Base-by-base conservation (phyloP, 2,797 vertebrate species). In the Acropternis orthonyx region DNA sequence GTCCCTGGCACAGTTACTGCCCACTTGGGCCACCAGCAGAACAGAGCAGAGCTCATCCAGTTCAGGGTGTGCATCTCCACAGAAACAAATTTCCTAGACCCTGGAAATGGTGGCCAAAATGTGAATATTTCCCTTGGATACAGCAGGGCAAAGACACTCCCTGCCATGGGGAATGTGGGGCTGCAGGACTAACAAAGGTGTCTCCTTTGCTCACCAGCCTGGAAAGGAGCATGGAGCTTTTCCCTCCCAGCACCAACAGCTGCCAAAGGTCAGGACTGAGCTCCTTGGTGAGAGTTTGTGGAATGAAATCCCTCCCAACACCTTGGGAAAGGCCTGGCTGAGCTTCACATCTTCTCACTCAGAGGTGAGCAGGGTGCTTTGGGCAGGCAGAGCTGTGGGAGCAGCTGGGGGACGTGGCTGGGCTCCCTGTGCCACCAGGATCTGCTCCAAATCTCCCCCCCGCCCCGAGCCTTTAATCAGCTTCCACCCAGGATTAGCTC, bases 401-500 rank as follows among this genome's bases (percentile, higher is more conserved):
- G 67, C 63, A 7, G 72, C 41, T 0, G 0, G 15, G 58, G 93
- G 74, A 67, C 6, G 1, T 9, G 11, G 46, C 56, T 2, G 2
- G 76, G 91, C 66, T 93, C 78, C 74, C 34, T 1, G 10, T 54
- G 58, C 89, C n/a, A 5, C 75, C 65, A 61, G 88, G 92, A 90
- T 9, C 30, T 19, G 65, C 92, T 88, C 78, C 95, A 88, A 74
- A 92, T 91, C 95, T 78, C 48, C 68, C 87, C 87, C 41, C 2
- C 54, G 14, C 49, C 52, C 19, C 12, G 19, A 97, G 93, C 95
- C 85, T 71, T 96, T 95, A 95, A 95, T 91, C 95, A 93, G 96
- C 95, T 97, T 96, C 88, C 93, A 84, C 78, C 80, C 80, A 80
- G n/a, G 73, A 96, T 97, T 93, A 97, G 94, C 76, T 46, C 92